Evolutionary conservation across 2,888 invertebrate genomes (phyloP), one percentile per base, ranked within the genome.

Genomic region (Acrocera orbiculus): DNA sequence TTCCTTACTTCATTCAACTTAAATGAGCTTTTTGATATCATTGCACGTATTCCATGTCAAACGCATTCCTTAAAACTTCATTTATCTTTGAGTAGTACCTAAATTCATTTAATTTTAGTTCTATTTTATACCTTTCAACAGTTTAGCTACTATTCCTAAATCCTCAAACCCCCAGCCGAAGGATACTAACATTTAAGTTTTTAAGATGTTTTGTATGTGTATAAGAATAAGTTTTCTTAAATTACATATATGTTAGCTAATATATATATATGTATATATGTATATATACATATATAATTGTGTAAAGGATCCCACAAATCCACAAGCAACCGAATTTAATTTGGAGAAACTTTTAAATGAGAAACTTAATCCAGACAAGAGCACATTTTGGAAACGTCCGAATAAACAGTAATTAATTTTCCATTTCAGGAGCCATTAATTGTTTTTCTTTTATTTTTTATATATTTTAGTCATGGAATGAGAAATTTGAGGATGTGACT

Each of bases 331-430:
- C 45, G 45, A 46, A 46, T 46, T 46, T 45, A 46, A 44, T 46
- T 46, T 46, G 40, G 40, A 46, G 46, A 44, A 46, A 45, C 45
- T 46, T 46, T 46, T 44, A 42, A 46, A 46, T 45, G 44, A 44
- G 44, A 46, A 46, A 46, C 46, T 45, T 45, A 46, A 46, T 46
- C 44, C 44, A 44, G 45, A 45, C 46, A 44, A 46, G 44, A 45
- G 34, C 44, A 45, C 43, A 43, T 46, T 46, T 42, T 43, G 40
- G 36, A 45, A 46, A 46, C 44, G 46, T 46, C 45, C 46, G 42
- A 46, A 46, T 46, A 45, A 46, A 45, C 45, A 43, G 45, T 45
- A 46, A 46, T 46, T 46, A 46, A 46, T 46, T 46, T 46, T 46
- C 45, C 45, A 45, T 46, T 46, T 46, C 45, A 45, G 44, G 46